Conservation (phyloP, 1,140 invertebrate species). For the Colletes latitarsis region DNA sequence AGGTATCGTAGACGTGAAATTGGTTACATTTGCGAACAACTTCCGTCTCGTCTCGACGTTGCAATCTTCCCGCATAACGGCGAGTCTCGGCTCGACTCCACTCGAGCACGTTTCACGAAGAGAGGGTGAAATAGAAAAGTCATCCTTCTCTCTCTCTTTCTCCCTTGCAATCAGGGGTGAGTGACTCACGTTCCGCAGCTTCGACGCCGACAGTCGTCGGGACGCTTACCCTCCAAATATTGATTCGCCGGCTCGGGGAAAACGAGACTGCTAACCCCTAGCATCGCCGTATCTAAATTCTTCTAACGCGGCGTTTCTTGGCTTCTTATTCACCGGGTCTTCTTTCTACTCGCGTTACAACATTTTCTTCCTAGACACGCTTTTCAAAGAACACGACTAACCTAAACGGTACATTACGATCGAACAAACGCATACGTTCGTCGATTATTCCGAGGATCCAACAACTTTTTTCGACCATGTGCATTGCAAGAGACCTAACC, state of each 20-base stretch:
- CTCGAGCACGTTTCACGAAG: constrained; percentile 20
- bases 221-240: constrained; percentile 77
- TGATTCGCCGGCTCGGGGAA: constrained; percentile 70
- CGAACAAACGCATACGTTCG: too few species aligned
- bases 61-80: constrained; percentile 18
- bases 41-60: background rate
- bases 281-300: constrained; percentile 45
- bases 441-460: too few species aligned
- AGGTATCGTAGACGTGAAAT: background rate
- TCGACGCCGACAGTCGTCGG: constrained; percentile 73
- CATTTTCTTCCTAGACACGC: background rate
- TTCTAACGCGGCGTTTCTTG: constrained; percentile 41
- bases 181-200: constrained; percentile 78
- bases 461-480: too few species aligned
- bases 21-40: background rate
- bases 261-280: constrained; percentile 54
- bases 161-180: constrained; percentile 70
- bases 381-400: background rate
- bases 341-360: constrained; percentile 36
- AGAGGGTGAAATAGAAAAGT: constrained; percentile 59
- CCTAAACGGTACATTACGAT: background rate
- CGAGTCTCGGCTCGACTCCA: constrained; percentile 5
- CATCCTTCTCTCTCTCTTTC: constrained; percentile 54
- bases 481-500: too few species aligned
- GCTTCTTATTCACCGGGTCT: constrained; percentile 33